Base-by-base conservation (phyloP, 30 jellyfish, hydroid and myxozoan species). In the Mastigias papua region DNA sequence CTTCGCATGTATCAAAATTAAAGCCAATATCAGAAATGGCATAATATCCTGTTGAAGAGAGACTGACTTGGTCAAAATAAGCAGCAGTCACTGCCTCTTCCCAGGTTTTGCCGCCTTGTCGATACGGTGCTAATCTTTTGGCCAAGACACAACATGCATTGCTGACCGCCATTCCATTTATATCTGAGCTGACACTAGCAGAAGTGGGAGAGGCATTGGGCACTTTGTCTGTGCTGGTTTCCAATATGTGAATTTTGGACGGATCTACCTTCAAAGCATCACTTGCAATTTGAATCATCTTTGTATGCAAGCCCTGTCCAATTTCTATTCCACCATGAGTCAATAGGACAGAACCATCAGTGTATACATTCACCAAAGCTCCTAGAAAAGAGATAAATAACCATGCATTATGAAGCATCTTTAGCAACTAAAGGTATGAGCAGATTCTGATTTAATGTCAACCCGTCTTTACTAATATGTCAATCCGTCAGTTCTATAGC, bases 171-270 rank as follows among this genome's bases (percentile, higher is more conserved):
- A 65, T 67, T 16, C 91, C 91, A 66, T 81, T 81, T 26, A 81
- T 17, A 64, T 81, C 91, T 0, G 91, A 65, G 76, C 91, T 81
- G 9, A 79, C 91, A 67, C 91, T 81, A 7, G 84, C 91, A 11
- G 91, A 84, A 10, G 91, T 81, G 21, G 91, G 77, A 2, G 84
- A 22, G 1, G 91, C 66, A 68, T 81, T 81, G 1, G 91, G 91
- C 29, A 81, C 84, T 48, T 81, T 81, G 60, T 81, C 91, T 6
- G 91, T 81, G 7, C 83, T 21, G 8, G 78, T 42, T 37, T 81
- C 83, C 51, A 48, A 13, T 51, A 68, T 81, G 73, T 81, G 91
- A 1, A 81, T 65, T 64, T 81, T 65, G 19, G 81, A 69, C 3
- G 17, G 26, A 31, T 81, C 84, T 27, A 66, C 37, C 22, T 81